These are phyloP conservation scores for Nicator chloris DNA, from an alignment of 2,113 vertebrate species.

Conservation along the genomic window DNA sequence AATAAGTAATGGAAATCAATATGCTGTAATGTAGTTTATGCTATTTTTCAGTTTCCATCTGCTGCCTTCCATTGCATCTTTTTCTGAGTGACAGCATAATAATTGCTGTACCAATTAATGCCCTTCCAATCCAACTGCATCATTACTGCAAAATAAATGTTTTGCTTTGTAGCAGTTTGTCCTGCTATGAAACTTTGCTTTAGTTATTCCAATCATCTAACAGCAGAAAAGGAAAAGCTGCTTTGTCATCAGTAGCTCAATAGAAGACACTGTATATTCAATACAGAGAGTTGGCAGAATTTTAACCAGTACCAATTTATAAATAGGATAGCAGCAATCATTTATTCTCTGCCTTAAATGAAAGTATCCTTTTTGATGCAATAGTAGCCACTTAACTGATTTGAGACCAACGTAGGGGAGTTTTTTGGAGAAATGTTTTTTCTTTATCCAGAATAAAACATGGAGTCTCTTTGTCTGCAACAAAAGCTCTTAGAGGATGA, in stretches of 20 bases:
- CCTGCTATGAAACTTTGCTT: slow-evolving; percentile 48
- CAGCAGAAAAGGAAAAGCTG: slow-evolving; percentile 40
- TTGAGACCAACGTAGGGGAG: not conserved
- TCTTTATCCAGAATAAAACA: slow-evolving; percentile 41
- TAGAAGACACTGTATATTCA: slow-evolving; percentile 23
- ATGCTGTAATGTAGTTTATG: slow-evolving; percentile 2
- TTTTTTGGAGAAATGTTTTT: not conserved
- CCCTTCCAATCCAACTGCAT: slow-evolving; percentile 39
- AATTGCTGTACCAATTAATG: slow-evolving; percentile 44
- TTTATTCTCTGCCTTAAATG: slow-evolving; percentile 58
- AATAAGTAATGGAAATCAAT: slow-evolving; percentile 30
- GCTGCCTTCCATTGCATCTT: slow-evolving; percentile 27
- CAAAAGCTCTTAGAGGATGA: slow-evolving; percentile 41
- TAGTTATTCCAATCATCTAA: slow-evolving; percentile 39
- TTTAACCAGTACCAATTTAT: slow-evolving; percentile 43
- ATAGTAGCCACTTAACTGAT: slow-evolving; percentile 40
- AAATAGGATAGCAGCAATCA: slow-evolving; percentile 40
- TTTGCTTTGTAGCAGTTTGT: slow-evolving; percentile 52
- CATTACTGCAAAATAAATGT: slow-evolving; percentile 33
- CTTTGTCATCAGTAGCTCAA: slow-evolving; percentile 55
- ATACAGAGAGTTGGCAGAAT: slow-evolving; percentile 6
- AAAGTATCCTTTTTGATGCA: slow-evolving; percentile 14
- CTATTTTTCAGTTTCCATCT: slow-evolving; percentile 52
- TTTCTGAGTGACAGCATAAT: slow-evolving; percentile 39
- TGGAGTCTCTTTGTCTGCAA: not conserved